phyloP scores from a whole-genome alignment of 2,888 invertebrate genomes.

The Trimorus sp. region DNA sequence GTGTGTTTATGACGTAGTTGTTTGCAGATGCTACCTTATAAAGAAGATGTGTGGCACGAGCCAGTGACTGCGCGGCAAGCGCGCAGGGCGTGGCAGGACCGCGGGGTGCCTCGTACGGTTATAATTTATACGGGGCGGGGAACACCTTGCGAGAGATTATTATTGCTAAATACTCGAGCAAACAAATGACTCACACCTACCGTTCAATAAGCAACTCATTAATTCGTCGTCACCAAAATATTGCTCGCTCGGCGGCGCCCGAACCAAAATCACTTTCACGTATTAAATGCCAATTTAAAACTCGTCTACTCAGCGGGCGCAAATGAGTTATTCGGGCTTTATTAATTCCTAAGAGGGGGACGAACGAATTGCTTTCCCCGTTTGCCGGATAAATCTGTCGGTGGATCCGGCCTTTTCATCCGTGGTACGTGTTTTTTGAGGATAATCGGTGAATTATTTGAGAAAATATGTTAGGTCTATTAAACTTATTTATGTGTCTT shows the following conservation, averaged over 20 bases:
- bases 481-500: neutral
- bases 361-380: conserved; percentile 18
- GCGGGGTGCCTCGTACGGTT: conserved; percentile 77
- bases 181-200: conserved; percentile 79
- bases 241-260: conserved; percentile 27
- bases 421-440: neutral
- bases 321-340: conserved; percentile 30
- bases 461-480: no score
- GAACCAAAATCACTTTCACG: conserved; percentile 52
- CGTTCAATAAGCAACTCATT: conserved; percentile 75
- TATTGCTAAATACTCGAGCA: conserved; percentile 79
- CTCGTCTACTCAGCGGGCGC: conserved; percentile 5
- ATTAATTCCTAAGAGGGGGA: conserved; percentile 12
- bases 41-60: conserved; percentile 76
- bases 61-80: conserved; percentile 64
- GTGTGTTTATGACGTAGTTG: conserved; percentile 79
- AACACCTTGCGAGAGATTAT: conserved; percentile 76
- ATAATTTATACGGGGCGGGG: conserved; percentile 78
- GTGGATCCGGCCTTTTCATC: neutral
- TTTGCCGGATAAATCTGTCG: conserved; percentile 11
- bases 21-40: conserved; percentile 78
- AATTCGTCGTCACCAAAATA: conserved; percentile 70
- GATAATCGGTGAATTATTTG: no score
- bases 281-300: conserved; percentile 46
- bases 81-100: conserved; percentile 79